Conservation (phyloP, 1,140 invertebrate genomes). For the Calephelis nemesis region DNA sequence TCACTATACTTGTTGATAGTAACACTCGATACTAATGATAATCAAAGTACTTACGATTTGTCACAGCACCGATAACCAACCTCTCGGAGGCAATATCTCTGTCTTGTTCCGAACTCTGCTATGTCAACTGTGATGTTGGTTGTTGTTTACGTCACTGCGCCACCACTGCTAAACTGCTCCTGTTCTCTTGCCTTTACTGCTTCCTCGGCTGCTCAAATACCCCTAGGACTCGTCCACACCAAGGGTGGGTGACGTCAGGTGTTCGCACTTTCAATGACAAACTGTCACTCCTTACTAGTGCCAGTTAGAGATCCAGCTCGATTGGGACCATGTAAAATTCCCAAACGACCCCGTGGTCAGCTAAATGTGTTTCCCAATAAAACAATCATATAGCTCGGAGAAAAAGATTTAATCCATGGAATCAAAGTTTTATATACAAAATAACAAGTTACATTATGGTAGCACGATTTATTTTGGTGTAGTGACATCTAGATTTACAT, state of each 20-base stretch:
- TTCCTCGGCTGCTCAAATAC: constrained; percentile 1
- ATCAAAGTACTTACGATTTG: background rate
- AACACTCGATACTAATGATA: background rate
- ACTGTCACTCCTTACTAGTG: background rate
- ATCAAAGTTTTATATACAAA: no score
- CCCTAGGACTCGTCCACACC: background rate
- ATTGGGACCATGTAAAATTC: no score
- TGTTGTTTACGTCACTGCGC: background rate
- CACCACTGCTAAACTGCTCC: background rate
- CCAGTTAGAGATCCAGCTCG: background rate
- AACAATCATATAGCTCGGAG: no score
- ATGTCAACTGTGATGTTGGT: background rate
- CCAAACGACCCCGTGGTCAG: no score
- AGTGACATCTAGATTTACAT: no score
- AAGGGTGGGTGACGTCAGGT: background rate
- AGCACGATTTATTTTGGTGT: no score
- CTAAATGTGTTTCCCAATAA: no score
- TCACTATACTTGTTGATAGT: background rate
- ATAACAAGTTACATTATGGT: no score
- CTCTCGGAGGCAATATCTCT: background rate
- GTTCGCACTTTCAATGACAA: constrained; percentile 1
- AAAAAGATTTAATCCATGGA: no score
- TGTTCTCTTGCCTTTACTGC: background rate
- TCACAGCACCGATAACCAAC: background rate
- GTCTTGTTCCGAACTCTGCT: background rate